phyloP scores from a whole-genome alignment of 1,140 invertebrate genomes.

The Hydropsyche tenuis region DNA sequence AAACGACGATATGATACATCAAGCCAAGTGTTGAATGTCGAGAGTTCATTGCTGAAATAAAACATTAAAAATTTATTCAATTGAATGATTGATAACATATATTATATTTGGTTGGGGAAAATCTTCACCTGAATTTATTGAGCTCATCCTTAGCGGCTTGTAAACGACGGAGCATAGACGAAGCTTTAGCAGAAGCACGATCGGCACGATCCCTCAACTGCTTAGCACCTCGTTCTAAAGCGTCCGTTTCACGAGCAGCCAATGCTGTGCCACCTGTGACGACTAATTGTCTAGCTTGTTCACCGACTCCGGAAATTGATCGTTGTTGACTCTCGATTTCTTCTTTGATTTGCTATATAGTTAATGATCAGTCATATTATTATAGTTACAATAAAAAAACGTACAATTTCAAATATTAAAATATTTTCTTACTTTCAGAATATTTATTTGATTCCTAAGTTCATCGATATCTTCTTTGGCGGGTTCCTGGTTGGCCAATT shows the following conservation, averaged over 20 bases:
- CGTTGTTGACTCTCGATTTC: slow-evolving; percentile 88
- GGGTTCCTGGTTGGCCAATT: slow-evolving; percentile 85
- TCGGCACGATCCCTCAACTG: slow-evolving; percentile 85
- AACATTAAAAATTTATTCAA: background rate
- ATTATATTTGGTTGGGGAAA: slow-evolving; percentile 15
- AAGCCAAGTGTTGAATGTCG: slow-evolving; percentile 85
- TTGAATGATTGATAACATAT: background rate
- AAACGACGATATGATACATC: slow-evolving; percentile 78
- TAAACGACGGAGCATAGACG: slow-evolving; percentile 77
- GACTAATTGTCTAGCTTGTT: slow-evolving; percentile 90
- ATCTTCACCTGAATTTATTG: slow-evolving; percentile 77
- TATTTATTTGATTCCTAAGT: slow-evolving; percentile 87
- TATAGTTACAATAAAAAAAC: background rate
- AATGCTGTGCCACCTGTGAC: slow-evolving; percentile 88
- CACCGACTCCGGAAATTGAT: slow-evolving; percentile 83
- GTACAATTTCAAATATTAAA: no score
- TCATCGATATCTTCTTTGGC: slow-evolving; percentile 89
- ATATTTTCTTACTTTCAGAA: slow-evolving; percentile 73
- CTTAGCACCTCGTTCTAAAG: slow-evolving; percentile 83
- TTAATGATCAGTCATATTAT: background rate
- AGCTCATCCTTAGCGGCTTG: slow-evolving; percentile 85
- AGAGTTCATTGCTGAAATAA: slow-evolving; percentile 71
- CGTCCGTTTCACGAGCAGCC: slow-evolving; percentile 84
- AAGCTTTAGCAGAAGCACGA: slow-evolving; percentile 77
- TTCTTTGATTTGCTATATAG: slow-evolving; percentile 83